A percentile compares a stretch with the other conserved stretches of the same genome.
Evolutionary conservation across 2,113 vertebrate species (phyloP).

Genomic region (Daboia siamensis): DNA sequence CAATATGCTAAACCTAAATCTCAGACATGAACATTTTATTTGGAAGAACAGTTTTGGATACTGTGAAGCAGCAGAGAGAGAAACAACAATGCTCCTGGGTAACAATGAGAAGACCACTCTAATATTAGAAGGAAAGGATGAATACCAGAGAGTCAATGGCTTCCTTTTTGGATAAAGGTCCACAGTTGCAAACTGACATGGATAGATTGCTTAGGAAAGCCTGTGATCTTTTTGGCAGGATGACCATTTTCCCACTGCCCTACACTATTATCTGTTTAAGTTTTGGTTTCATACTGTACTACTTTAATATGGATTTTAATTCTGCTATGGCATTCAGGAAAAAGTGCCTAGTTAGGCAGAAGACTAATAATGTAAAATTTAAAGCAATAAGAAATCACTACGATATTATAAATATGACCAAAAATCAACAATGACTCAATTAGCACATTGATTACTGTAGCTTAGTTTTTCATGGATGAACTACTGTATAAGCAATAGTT

Average conservation of each 20-base stretch:
- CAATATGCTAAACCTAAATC: conserved; percentile 31
- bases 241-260: neutral
- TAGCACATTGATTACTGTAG: neutral
- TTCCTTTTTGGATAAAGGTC: neutral
- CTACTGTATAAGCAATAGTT: neutral
- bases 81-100: neutral
- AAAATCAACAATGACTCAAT: neutral
- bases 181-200: neutral
- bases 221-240: neutral
- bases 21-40: neutral
- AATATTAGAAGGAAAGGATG: neutral
- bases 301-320: neutral
- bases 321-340: neutral
- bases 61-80: neutral
- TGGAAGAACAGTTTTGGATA: neutral
- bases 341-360: too few species aligned
- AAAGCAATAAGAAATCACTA: neutral
- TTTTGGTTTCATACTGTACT: neutral
- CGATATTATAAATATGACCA: neutral
- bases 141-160: neutral
- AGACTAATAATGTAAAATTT: too few species aligned
- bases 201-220: neutral
- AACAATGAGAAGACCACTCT: neutral
- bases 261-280: neutral
- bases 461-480: neutral